Evolutionary conservation across 2,797 vertebrate genomes (phyloP).

Genomic region (Thamnophis elegans): DNA sequence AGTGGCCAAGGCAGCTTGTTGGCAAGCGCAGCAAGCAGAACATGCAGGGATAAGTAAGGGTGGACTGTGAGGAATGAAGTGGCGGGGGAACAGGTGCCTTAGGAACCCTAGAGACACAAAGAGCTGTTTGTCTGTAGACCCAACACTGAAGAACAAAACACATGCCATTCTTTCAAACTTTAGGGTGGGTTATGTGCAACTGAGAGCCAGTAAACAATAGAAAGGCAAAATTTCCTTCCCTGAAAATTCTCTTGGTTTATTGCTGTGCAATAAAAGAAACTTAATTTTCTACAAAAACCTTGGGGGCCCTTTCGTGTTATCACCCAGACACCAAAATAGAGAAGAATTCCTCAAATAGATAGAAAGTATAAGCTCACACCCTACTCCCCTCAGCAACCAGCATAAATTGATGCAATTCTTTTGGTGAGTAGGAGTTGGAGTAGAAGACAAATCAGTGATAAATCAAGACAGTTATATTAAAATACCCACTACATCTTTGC

Average conservation of each 20-base stretch:
- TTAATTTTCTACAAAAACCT: neutral
- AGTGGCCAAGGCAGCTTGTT: constrained; percentile 50
- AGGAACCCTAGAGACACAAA: constrained; percentile 54
- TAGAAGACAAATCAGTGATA: neutral
- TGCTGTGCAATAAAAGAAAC: neutral
- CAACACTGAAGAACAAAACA: neutral
- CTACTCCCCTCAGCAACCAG: neutral
- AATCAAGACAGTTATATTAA: neutral
- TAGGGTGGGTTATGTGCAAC: neutral
- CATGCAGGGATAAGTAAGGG: constrained; percentile 46
- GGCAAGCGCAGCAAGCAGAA: constrained; percentile 37
- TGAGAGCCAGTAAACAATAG: neutral
- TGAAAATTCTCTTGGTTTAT: neutral
- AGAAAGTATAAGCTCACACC: neutral
- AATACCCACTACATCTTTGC: neutral
- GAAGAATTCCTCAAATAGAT: neutral
- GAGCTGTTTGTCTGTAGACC: constrained; percentile 50
- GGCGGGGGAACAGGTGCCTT: constrained; percentile 62
- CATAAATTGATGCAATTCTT: neutral
- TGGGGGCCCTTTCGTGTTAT: neutral
- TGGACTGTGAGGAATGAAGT: constrained; percentile 16
- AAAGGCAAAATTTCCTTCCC: neutral
- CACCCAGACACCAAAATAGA: neutral
- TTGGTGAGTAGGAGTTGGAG: neutral
- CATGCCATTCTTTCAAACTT: constrained; percentile 12